Evolutionary conservation across 92 coral and sea anemone species (phyloP), one percentile per base, ranked within the genome.

Genomic region (Epizoanthus ramosus): DNA sequence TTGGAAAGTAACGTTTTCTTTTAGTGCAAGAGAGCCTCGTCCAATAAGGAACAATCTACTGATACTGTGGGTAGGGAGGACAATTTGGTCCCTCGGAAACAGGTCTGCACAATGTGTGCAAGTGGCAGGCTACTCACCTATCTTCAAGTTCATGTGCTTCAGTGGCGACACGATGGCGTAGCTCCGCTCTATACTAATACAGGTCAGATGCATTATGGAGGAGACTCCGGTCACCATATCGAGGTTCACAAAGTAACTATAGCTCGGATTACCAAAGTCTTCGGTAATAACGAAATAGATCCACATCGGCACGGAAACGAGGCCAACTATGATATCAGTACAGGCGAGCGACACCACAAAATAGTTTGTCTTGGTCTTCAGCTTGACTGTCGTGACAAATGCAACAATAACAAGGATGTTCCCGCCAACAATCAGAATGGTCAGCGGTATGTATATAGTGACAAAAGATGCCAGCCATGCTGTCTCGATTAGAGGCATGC

Each of bases 131-230:
- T 8, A 54, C 87, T 64, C 74, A 96, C 99, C 97, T 90, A 94
- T 86, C 58, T 85, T 86, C 25, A 94, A 74, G 80, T 90, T 84
- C 79, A 92, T 88, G 79, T 95, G 98, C 57, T 88, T 84, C 12
- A 96, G 87, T 1, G 99, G 99, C 33, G 91, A 91, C 59, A 91
- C 88, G 22, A 94, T 96, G 15, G 99, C 98, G 87, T 96, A 96
- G 77, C 99, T 92, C 19, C 99, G 88, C 83, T 96, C 99, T 73
- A 92, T 63, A 68, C 99, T 96, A n/a, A 96, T 94, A 47, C 95
- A 94, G 4, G 98, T 89, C 83, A 96, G 83, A 57, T 96, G 98
- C 83, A 94, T 72, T 17, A 96, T 96, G 21, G 99, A 96, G 1
- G 99, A 85, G 39, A 81, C 94, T 3, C 99, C 99, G 14, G 98